Percentiles rank a stretch among this genome's conserved stretches.
Evolutionary conservation across 2,113 vertebrate genomes (phyloP).

Genomic region (Zeus faber): DNA sequence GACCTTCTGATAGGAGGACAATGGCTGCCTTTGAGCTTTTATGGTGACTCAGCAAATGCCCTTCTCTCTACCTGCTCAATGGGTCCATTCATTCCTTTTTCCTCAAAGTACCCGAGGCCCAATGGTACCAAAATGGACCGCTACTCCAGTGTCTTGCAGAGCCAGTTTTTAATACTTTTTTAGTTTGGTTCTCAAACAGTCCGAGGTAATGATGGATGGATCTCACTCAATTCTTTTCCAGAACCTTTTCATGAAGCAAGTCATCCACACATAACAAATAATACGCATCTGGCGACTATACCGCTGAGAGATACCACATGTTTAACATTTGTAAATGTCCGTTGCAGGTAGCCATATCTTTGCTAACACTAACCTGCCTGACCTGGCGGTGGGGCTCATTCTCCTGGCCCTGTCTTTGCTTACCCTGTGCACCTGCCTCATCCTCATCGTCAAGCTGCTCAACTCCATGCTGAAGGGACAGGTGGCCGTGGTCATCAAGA

Average conservation of each 20-base stretch:
- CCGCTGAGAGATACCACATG: no score
- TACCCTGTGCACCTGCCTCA: slow-evolving; percentile 87
- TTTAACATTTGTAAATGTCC: neutral
- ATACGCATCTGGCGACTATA: no score
- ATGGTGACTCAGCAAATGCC: slow-evolving; percentile 50
- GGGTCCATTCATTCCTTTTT: slow-evolving; percentile 59
- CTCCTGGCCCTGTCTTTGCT: slow-evolving; percentile 83
- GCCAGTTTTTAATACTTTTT: slow-evolving; percentile 18
- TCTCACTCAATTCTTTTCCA: no score
- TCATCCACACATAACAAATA: no score
- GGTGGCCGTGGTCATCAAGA: slow-evolving; percentile 92
- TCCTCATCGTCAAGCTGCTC: slow-evolving; percentile 92
- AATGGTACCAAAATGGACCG: slow-evolving; percentile 24
- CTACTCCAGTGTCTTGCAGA: neutral
- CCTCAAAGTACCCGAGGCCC: slow-evolving; percentile 19
- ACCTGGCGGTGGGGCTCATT: slow-evolving; percentile 86
- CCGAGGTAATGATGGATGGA: no score
- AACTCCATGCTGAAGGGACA: slow-evolving; percentile 94
- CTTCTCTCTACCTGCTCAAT: slow-evolving; percentile 56
- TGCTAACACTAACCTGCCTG: slow-evolving; percentile 67
- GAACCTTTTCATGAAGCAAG: no score
- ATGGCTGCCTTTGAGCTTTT: slow-evolving; percentile 23
- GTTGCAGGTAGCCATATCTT: slow-evolving; percentile 86
- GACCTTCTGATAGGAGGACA: slow-evolving; percentile 8
- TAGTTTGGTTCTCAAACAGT: slow-evolving; percentile 2